Conservation (phyloP, 1,140 invertebrate genomes). For the Steinernema feltiae region DNA sequence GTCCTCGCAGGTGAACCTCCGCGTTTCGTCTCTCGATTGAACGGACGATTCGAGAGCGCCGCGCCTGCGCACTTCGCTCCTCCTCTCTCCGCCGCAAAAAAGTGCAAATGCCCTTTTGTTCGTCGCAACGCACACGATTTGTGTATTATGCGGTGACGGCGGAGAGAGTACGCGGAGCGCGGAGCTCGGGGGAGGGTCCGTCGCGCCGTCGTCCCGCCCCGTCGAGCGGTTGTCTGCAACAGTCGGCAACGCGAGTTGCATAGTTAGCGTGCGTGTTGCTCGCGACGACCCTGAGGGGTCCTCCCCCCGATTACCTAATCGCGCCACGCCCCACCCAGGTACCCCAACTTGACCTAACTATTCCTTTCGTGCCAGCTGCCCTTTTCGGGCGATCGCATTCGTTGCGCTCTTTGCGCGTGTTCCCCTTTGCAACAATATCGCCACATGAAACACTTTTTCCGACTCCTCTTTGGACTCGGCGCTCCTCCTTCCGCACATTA, state of each 20-base stretch:
- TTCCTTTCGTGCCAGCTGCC: not conserved
- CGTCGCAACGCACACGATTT: not conserved
- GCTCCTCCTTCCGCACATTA: too few species aligned
- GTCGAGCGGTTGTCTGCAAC: not conserved
- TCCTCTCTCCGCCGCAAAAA: not conserved
- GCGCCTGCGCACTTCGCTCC: not conserved
- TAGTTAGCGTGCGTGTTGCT: not conserved
- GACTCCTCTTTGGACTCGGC: too few species aligned
- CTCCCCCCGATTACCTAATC: not conserved
- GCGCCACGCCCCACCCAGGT: not conserved
- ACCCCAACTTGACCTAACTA: slow-evolving; percentile 11
- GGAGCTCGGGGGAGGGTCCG: not conserved
- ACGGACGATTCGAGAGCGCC: not conserved
- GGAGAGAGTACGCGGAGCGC: not conserved
- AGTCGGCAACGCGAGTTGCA: not conserved
- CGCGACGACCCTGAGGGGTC: too few species aligned
- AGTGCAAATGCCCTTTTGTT: slow-evolving; percentile 9
- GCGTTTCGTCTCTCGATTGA: not conserved
- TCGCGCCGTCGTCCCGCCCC: not conserved
- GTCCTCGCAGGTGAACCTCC: not conserved
- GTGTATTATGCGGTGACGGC: not conserved
- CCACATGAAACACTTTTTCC: too few species aligned
- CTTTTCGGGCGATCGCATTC: not conserved
- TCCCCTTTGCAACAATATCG: not conserved
- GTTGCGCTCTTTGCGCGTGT: not conserved